Evolutionary conservation across 2,888 invertebrate genomes (phyloP).

Genomic region (Dilophus febrilis): DNA sequence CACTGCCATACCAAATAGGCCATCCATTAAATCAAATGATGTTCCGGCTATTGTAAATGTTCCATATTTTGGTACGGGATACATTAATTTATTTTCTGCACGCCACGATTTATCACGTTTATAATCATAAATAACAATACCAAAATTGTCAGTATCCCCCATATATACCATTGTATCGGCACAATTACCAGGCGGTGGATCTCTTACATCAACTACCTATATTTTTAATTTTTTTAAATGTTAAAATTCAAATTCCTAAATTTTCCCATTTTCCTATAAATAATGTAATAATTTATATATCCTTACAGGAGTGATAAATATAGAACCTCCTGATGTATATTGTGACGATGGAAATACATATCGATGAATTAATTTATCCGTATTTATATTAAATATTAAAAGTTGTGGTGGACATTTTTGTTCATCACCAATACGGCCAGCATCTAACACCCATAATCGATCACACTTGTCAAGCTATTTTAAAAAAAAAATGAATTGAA

Average conservation of each 20-base stretch:
- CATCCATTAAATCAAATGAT: slow-evolving; percentile 50
- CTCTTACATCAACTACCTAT: slow-evolving; percentile 35
- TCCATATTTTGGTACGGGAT: slow-evolving; percentile 39
- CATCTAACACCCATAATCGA: slow-evolving; percentile 49
- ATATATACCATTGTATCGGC: slow-evolving; percentile 40
- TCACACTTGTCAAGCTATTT: slow-evolving; percentile 44
- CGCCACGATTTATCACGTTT: slow-evolving; percentile 36
- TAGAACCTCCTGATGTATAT: slow-evolving; percentile 19
- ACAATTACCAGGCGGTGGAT: slow-evolving; percentile 28
- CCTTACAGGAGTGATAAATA: slow-evolving; percentile 21
- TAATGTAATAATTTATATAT: too few relatives aligned
- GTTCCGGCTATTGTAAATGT: slow-evolving; percentile 38
- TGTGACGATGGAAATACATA: slow-evolving; percentile 20
- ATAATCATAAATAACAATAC: slow-evolving; percentile 43
- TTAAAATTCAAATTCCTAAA: too few relatives aligned
- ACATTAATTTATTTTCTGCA: slow-evolving; percentile 36
- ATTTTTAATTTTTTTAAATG: neutral
- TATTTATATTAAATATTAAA: slow-evolving; percentile 49
- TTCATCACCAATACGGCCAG: slow-evolving; percentile 37
- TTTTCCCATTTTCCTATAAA: too few relatives aligned
- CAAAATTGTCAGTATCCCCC: slow-evolving; percentile 43
- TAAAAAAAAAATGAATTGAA: slow-evolving; percentile 8
- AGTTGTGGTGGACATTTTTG: slow-evolving; percentile 55
- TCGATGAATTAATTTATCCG: slow-evolving; percentile 35
- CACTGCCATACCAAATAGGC: slow-evolving; percentile 41